Evolutionary conservation across 2,113 vertebrate species (phyloP).

Genomic region (Xenopus borealis): DNA sequence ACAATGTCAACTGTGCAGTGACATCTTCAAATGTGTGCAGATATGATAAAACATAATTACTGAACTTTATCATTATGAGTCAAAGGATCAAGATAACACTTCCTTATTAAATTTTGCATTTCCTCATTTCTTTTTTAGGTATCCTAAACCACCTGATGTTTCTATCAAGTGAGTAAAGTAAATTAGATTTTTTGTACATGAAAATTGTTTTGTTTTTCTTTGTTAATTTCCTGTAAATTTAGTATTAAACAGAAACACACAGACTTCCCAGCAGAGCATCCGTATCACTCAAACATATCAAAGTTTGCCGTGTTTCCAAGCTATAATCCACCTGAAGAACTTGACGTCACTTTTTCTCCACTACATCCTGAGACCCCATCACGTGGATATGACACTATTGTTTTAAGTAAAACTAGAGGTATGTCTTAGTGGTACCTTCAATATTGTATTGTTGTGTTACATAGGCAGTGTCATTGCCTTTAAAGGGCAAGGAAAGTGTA

Average conservation of each 20-base stretch:
- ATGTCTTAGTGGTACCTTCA: slow-evolving; percentile 14
- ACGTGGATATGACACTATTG: slow-evolving; percentile 50
- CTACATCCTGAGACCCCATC: slow-evolving; percentile 58
- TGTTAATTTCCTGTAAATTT: slow-evolving; percentile 23
- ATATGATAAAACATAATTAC: too few relatives aligned
- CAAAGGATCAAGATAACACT: too few relatives aligned
- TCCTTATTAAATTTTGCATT: too few relatives aligned
- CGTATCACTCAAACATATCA: slow-evolving; percentile 72
- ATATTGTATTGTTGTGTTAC: too few relatives aligned
- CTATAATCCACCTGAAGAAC: slow-evolving; percentile 58
- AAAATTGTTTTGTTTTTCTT: not conserved
- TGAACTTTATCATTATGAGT: too few relatives aligned
- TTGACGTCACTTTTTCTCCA: slow-evolving; percentile 46
- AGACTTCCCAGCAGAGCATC: slow-evolving; percentile 61
- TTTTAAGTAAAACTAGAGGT: slow-evolving; percentile 70
- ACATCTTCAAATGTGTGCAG: too few relatives aligned
- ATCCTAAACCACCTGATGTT: slow-evolving; percentile 68
- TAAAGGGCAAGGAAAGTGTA: too few relatives aligned
- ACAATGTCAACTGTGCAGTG: too few relatives aligned
- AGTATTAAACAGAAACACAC: slow-evolving; percentile 61
- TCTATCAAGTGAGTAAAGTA: slow-evolving; percentile 64
- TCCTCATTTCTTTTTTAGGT: slow-evolving; percentile 51
- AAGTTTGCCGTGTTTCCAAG: slow-evolving; percentile 67
- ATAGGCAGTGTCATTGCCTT: too few relatives aligned
- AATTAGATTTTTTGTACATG: not conserved